phyloP scores from a whole-genome alignment of 2,888 invertebrate species.

The Synanthedon tipuliformis region DNA sequence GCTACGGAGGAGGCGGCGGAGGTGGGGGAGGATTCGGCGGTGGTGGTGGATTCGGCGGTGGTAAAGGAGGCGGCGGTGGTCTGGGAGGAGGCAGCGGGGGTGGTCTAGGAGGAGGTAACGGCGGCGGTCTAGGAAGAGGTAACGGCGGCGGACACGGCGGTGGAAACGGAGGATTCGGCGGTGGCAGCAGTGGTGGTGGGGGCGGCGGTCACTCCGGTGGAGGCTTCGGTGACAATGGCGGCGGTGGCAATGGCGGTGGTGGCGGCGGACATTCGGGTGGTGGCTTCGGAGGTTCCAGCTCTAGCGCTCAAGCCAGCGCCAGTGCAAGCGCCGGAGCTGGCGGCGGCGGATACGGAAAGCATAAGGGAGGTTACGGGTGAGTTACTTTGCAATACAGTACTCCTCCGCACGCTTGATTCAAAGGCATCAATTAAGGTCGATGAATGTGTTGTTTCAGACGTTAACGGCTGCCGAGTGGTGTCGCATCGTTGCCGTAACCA shows the following conservation, averaged over 20 bases:
- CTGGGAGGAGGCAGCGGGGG: conserved; percentile 1
- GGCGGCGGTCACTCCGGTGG: conserved; percentile 10
- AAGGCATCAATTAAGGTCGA: too few relatives aligned
- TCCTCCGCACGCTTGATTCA: too few relatives aligned
- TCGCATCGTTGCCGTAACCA: too few relatives aligned
- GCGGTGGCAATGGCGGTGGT: conserved; percentile 13
- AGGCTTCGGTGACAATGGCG: conserved; percentile 10
- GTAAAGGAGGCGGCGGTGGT: conserved; percentile 14
- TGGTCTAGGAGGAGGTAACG: conserved; percentile 6
- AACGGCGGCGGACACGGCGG: conserved; percentile 14
- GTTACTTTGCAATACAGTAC: neutral
- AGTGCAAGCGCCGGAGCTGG: conserved; percentile 14
- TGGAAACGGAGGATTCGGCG: conserved; percentile 11
- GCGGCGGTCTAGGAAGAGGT: conserved; percentile 11
- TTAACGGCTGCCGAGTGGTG: too few relatives aligned
- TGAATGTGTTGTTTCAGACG: too few relatives aligned
- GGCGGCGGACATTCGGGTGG: conserved; percentile 11
- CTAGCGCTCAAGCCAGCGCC: conserved; percentile 8
- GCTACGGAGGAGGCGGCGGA: conserved; percentile 10
- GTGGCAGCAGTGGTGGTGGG: conserved; percentile 5
- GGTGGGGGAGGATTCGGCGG: conserved; percentile 18
- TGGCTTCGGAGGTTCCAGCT: conserved; percentile 8
- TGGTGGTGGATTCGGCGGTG: conserved; percentile 22
- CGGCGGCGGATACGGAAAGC: conserved; percentile 18
- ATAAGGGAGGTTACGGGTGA: conserved; percentile 32